These are phyloP conservation scores for Meliscaeva auricollis DNA, from an alignment of 2,888 invertebrate species.

Conservation along the genomic window DNA sequence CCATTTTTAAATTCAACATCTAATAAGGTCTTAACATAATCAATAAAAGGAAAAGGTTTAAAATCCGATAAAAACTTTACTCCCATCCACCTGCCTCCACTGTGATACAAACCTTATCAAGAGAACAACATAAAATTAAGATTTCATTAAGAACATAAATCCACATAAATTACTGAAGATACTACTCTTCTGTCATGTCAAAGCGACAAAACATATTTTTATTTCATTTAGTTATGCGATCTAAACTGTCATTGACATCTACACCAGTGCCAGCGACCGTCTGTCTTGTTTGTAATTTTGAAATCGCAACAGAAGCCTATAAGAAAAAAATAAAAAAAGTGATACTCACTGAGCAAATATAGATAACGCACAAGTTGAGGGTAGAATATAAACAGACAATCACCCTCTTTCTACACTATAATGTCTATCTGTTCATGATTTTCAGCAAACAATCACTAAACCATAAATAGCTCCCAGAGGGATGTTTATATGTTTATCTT, in stretches of 20 bases:
- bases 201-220: conserved; percentile 55
- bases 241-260: conserved; percentile 64
- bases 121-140: conserved; percentile 32
- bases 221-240: conserved; percentile 56
- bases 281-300: conserved; percentile 43
- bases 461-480: conserved; percentile 84
- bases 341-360: conserved; percentile 77
- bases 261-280: conserved; percentile 38
- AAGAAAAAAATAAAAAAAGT: conserved; percentile 31
- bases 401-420: conserved; percentile 35
- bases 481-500: conserved; percentile 81
- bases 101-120: neutral
- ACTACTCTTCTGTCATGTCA: conserved; percentile 32
- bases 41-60: neutral
- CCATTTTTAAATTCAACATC: too few species aligned
- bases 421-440: conserved; percentile 66
- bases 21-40: too few species aligned
- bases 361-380: conserved; percentile 76
- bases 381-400: conserved; percentile 32
- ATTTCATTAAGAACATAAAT: conserved; percentile 64
- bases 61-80: neutral
- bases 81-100: neutral
- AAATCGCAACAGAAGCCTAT: conserved; percentile 11
- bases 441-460: conserved; percentile 77
- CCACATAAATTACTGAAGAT: conserved; percentile 34